Conservation (phyloP, 2,113 vertebrate species). For the Lophius piscatorius region DNA sequence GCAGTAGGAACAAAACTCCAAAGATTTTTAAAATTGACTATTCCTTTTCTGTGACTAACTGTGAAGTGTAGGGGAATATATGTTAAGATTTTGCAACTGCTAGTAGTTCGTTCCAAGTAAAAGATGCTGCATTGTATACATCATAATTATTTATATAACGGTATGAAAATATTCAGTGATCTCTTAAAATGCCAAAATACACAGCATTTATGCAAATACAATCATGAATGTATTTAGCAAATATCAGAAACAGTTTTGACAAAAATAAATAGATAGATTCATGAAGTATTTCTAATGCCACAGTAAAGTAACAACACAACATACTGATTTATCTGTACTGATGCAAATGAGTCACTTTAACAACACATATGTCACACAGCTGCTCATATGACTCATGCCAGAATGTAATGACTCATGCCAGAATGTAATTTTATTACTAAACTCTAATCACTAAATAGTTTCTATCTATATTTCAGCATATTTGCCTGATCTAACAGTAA, state of each 20-base stretch:
- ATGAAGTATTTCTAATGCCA: conserved; percentile 62
- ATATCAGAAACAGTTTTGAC: conserved; percentile 60
- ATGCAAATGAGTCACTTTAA: conserved; percentile 30
- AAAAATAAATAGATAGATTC: conserved; percentile 76
- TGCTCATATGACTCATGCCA: too few relatives aligned
- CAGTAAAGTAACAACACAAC: conserved; percentile 55
- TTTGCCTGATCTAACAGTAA: conserved; percentile 40
- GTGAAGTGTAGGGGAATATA: conserved; percentile 47
- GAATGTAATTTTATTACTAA: too few relatives aligned
- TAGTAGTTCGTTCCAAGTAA: conserved; percentile 11
- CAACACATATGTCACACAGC: too few relatives aligned
- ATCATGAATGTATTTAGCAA: conserved; percentile 68
- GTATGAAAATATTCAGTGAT: neutral
- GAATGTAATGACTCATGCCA: too few relatives aligned
- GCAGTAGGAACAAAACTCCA: conserved; percentile 59
- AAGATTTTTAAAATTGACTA: conserved; percentile 65
- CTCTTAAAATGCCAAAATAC: conserved; percentile 65
- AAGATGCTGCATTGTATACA: neutral
- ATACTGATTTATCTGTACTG: conserved; percentile 45
- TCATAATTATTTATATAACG: neutral
- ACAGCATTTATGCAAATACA: conserved; percentile 74
- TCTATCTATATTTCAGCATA: conserved; percentile 50
- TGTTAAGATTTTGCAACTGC: conserved; percentile 30
- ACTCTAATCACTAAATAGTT: conserved; percentile 46
- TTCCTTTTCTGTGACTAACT: conserved; percentile 49